A percentile compares a stretch with the other conserved stretches of the same genome.
Evolutionary conservation across 2,888 invertebrate species (phyloP).

Genomic region (Agrotis clavis): DNA sequence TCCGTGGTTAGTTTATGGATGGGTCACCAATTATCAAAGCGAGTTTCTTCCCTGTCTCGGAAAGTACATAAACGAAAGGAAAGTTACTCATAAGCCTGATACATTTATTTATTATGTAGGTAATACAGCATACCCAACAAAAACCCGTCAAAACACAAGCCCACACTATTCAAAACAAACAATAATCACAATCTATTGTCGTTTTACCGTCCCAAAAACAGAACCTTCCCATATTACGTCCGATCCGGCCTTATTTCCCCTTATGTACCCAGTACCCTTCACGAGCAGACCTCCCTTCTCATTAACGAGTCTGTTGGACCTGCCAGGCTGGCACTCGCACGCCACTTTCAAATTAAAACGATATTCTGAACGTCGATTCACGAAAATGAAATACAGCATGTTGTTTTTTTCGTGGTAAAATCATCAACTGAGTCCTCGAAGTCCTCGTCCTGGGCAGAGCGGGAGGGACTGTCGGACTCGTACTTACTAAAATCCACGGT

Average conservation of each 20-base stretch:
- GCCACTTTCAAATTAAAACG: constrained; percentile 48
- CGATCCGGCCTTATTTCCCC: constrained; percentile 17
- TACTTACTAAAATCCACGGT: too few relatives aligned
- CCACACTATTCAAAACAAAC: constrained; percentile 9
- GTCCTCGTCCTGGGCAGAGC: too few relatives aligned
- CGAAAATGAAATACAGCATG: constrained; percentile 39
- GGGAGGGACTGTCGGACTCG: too few relatives aligned
- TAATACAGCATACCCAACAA: too few relatives aligned
- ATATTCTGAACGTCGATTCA: constrained; percentile 38
- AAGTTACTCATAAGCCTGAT: too few relatives aligned
- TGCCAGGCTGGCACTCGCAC: constrained; percentile 19
- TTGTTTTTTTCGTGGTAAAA: too few relatives aligned
- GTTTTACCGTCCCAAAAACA: constrained; percentile 30
- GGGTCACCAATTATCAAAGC: too few relatives aligned
- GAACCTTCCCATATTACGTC: constrained; percentile 20
- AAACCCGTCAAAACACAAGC: background rate
- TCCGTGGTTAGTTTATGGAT: too few relatives aligned
- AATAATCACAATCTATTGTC: constrained; percentile 19
- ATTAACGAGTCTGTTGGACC: constrained; percentile 44
- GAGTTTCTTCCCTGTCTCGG: too few relatives aligned
- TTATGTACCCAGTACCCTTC: constrained; percentile 37
- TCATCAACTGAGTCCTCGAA: too few relatives aligned
- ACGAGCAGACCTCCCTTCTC: constrained; percentile 32
- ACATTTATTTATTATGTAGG: too few relatives aligned
- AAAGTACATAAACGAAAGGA: too few relatives aligned